Percentiles rank a stretch among this genome's conserved stretches.
Evolutionary conservation across 2,113 vertebrate species (phyloP).

Genomic region (Hypomesus transpacificus): DNA sequence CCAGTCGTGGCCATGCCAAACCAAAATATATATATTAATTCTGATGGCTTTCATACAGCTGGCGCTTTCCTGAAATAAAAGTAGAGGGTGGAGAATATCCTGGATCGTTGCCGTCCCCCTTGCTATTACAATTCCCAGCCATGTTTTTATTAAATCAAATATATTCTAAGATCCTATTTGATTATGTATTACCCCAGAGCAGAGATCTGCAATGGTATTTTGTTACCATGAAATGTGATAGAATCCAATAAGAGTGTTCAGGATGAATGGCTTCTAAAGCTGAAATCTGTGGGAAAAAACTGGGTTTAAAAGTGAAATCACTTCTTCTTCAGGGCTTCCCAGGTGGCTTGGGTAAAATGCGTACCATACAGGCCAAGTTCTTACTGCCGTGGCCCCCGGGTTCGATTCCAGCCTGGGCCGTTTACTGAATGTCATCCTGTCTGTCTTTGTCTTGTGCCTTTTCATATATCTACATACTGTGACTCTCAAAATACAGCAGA

Average conservation of each 20-base stretch:
- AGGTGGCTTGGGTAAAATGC: too few species aligned
- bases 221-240: slow-evolving; percentile 7
- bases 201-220: not conserved
- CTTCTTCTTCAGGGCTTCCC: not conserved
- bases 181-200: not conserved
- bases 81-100: slow-evolving; percentile 10
- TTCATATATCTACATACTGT: too few species aligned
- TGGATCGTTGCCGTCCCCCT: slow-evolving; percentile 23
- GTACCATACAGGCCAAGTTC: not conserved
- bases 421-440: too few species aligned
- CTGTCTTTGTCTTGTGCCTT: too few species aligned
- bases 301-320: not conserved
- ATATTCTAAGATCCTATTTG: not conserved
- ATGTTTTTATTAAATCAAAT: not conserved
- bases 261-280: not conserved
- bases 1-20: slow-evolving; percentile 32
- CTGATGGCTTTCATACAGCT: slow-evolving; percentile 45
- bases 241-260: not conserved
- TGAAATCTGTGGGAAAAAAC: not conserved
- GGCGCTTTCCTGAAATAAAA: slow-evolving; percentile 20
- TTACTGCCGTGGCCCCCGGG: not conserved
- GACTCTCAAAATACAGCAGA: too few species aligned
- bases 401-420: too few species aligned
- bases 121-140: slow-evolving; percentile 20
- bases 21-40: slow-evolving; percentile 52